A percentile compares a stretch with the other conserved stretches of the same genome.
phyloP scores from a whole-genome alignment of 2,797 vertebrate species.

The Calcarius lapponicus region DNA sequence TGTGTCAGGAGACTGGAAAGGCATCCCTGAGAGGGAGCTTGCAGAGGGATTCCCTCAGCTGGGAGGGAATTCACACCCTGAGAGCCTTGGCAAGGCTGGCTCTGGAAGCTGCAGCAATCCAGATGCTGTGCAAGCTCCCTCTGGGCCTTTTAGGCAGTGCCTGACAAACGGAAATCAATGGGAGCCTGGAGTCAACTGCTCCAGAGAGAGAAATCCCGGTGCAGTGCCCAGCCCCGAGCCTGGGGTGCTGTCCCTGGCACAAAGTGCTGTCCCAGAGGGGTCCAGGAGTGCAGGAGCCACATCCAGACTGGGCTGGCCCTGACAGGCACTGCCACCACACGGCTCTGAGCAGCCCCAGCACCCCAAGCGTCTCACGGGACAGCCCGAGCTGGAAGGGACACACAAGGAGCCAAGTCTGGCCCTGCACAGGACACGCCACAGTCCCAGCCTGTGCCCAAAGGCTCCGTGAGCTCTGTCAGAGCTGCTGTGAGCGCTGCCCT shows the following conservation, averaged over 20 bases:
- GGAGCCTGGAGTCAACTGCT: not conserved
- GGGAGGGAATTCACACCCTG: not conserved
- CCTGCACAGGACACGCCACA: not conserved
- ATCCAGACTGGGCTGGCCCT: not conserved
- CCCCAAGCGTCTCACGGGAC: not conserved
- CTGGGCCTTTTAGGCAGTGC: conserved; percentile 34
- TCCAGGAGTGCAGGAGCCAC: not conserved
- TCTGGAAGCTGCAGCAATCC: conserved; percentile 26
- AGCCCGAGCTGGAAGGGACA: not conserved
- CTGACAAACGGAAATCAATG: conserved; percentile 58
- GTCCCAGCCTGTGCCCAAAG: not conserved
- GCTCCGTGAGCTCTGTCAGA: not conserved
- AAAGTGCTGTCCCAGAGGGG: not conserved
- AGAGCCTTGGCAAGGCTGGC: not conserved
- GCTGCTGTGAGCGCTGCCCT: not conserved
- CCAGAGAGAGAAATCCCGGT: not conserved
- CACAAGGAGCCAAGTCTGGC: not conserved
- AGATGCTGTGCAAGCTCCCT: conserved; percentile 43
- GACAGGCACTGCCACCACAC: not conserved
- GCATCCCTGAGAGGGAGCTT: not conserved
- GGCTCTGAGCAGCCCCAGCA: not conserved
- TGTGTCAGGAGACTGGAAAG: not conserved
- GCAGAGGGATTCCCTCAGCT: conserved; percentile 36
- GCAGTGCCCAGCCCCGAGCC: not conserved
- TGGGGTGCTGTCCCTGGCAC: not conserved